These are phyloP conservation scores for Muschampia plurimacula DNA, from an alignment of 2,888 invertebrate genomes.

Conservation along the genomic window DNA sequence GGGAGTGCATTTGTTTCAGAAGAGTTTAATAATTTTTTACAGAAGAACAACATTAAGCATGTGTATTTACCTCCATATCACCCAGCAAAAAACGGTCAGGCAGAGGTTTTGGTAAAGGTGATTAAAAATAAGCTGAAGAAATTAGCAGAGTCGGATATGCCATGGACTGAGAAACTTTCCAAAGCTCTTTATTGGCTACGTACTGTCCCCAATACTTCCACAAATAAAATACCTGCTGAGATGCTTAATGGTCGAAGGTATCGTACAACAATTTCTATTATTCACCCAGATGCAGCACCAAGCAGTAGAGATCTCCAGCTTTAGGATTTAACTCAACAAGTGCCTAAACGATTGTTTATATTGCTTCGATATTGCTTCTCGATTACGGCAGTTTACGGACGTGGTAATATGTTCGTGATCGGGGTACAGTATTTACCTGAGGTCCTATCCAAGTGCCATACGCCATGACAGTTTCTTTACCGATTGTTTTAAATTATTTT, in stretches of 20 bases:
- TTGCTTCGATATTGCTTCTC: too few relatives aligned
- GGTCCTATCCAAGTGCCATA: too few relatives aligned
- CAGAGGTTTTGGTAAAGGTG: conserved; percentile 41
- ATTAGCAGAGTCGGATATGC: neutral
- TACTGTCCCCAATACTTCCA: conserved; percentile 37
- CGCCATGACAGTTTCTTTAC: too few relatives aligned
- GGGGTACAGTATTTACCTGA: too few relatives aligned
- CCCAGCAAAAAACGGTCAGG: conserved; percentile 43
- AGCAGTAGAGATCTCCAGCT: neutral
- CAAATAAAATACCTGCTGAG: conserved; percentile 43
- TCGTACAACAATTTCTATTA: conserved; percentile 15
- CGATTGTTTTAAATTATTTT: too few relatives aligned
- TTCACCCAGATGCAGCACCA: conserved; percentile 20
- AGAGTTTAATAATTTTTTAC: conserved; percentile 20
- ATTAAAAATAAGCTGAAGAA: conserved; percentile 16
- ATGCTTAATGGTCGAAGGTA: conserved; percentile 34
- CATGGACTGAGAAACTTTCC: neutral
- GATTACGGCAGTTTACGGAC: too few relatives aligned
- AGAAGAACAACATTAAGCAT: conserved; percentile 41
- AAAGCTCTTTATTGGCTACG: conserved; percentile 34
- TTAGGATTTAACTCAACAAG: neutral
- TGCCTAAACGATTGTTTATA: neutral
- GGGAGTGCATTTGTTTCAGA: conserved; percentile 15
- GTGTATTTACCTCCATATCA: conserved; percentile 41
- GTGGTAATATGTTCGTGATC: too few relatives aligned